These are phyloP conservation scores for Rhinichthys osculus DNA, from an alignment of 2,797 vertebrate species.

Conservation along the genomic window DNA sequence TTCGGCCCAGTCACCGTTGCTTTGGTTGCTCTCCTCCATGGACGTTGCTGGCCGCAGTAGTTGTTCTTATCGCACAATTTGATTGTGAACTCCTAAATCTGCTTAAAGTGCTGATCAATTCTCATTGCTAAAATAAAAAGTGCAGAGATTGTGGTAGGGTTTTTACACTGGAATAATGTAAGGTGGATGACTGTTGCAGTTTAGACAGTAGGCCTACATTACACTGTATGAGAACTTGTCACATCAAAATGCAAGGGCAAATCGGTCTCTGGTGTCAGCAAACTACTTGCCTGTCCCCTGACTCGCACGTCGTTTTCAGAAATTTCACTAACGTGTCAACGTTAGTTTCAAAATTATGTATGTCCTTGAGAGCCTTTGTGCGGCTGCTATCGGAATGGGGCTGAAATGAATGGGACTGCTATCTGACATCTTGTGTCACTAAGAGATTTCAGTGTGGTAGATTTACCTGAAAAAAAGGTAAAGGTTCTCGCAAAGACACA, in stretches of 20 bases:
- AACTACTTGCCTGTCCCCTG: not conserved
- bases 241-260: not conserved
- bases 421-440: not conserved
- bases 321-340: not conserved
- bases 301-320: too few species aligned
- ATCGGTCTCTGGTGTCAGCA: not conserved
- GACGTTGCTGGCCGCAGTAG: not conserved
- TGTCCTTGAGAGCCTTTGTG: not conserved
- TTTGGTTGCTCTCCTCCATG: not conserved
- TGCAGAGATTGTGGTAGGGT: not conserved
- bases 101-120: not conserved
- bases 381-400: not conserved
- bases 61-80: not conserved
- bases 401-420: too few species aligned
- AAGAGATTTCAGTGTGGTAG: not conserved
- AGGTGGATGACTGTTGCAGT: not conserved
- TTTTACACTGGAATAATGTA: not conserved
- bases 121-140: not conserved
- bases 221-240: not conserved
- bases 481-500: not conserved
- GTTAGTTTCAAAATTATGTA: not conserved
- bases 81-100: conserved; percentile 6
- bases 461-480: not conserved
- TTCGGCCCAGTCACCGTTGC: not conserved
- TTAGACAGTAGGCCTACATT: not conserved